These are phyloP conservation scores for Xenus cinereus DNA, from an alignment of 2,113 vertebrate genomes.

Conservation along the genomic window DNA sequence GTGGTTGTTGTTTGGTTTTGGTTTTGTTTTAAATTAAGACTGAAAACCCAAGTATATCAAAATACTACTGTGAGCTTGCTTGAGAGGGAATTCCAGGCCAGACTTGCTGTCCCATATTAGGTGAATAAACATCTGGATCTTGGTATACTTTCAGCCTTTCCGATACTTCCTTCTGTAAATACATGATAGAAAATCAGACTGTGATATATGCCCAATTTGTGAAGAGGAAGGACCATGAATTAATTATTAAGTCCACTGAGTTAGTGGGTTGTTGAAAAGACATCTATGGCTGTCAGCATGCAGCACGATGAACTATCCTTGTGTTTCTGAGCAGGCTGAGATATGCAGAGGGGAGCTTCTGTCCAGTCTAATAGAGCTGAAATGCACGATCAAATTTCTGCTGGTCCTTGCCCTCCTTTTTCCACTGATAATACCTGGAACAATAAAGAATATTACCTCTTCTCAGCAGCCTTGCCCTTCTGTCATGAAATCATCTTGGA, in stretches of 20 bases:
- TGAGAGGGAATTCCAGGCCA: not conserved
- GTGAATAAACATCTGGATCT: not conserved
- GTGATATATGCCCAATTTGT: not conserved
- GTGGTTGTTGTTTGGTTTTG: not conserved
- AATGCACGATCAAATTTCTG: not conserved
- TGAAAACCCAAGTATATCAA: not conserved
- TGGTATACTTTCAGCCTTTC: not conserved
- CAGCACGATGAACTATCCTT: not conserved
- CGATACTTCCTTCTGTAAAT: not conserved
- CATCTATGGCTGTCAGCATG: not conserved
- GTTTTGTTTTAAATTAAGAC: not conserved
- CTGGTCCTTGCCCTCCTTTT: not conserved
- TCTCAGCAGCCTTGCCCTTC: not conserved
- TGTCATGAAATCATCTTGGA: not conserved
- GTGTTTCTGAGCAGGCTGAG: not conserved
- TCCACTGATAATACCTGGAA: not conserved
- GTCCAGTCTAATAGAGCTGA: not conserved
- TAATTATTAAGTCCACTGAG: not conserved
- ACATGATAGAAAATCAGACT: not conserved
- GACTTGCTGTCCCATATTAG: not conserved
- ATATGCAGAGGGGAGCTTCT: not conserved
- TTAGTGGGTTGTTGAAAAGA: not conserved
- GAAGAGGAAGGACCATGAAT: not conserved
- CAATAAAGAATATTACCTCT: not conserved
- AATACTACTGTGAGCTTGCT: not conserved